Evolutionary conservation across 2,888 invertebrate species (phyloP), one percentile per base, ranked within the genome.

Genomic region (Drosophila quinaria): DNA sequence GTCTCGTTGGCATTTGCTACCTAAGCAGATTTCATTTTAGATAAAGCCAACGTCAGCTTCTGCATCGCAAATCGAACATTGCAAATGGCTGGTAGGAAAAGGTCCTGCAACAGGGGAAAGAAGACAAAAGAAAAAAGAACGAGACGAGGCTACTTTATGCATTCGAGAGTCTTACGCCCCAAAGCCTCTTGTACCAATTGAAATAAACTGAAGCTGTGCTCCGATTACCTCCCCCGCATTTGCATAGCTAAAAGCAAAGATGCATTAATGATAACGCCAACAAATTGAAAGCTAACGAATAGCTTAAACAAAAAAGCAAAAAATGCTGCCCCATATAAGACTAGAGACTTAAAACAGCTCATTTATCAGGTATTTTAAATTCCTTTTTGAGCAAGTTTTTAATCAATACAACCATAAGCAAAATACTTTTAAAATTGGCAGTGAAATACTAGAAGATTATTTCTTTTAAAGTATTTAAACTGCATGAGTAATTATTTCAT

Each of bases 11-110:
- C 49, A 31, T 35, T 59, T 81, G 87, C 85, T 65, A 87, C 70
- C 84, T 82, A 72, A 87, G 88, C 86, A 85, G 84, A 84, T 84
- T 85, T 81, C 77, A 82, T 84, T 84, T 87, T 85, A 84, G 84
- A 84, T 84, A 87, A 77, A 77, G 71, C 74, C 60, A 73, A 87
- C 80, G 74, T 79, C 74, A 87, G 80, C 78, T 82, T 70, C 76
- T 74, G 71, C 64, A 75, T 56, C 61, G 56, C 70, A 84, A 56
- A 81, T 64, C 73, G 83, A 84, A 70, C 74, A 70, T 62, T 76
- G 69, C 69, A 75, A 78, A 69, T 77, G 73, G 50, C 78, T 75
- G 80, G 71, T 78, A 80, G 63, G 59, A 60, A 66, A 58, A 56
- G 42, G 56, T 58, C 62, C 58, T 55, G 62, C 39, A 25, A 19